Conservation (phyloP, 2,888 invertebrate species). For the Hemistola chrysoprasaria region DNA sequence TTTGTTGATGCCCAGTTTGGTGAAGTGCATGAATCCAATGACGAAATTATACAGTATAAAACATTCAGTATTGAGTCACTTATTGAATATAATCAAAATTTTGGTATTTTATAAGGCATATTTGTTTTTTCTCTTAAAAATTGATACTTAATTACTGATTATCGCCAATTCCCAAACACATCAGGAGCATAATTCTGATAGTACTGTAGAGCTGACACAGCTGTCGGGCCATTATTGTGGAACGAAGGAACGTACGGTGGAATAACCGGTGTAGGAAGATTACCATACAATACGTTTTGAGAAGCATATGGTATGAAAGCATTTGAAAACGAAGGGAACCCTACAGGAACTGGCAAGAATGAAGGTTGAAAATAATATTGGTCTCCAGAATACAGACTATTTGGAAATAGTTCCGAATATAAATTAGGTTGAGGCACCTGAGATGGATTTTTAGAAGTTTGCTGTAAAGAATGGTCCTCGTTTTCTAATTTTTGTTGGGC, state of each 20-base stretch:
- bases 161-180: slow-evolving; percentile 11
- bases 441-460: slow-evolving; percentile 1
- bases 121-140: too few species aligned
- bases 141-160: too few species aligned
- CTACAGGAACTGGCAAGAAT: slow-evolving; percentile 13
- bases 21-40: too few species aligned
- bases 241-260: slow-evolving; percentile 33
- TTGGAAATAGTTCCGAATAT: slow-evolving; percentile 13
- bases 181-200: slow-evolving; percentile 19
- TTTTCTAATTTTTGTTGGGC: slow-evolving; percentile 4
- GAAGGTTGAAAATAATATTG: slow-evolving; percentile 2
- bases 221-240: slow-evolving; percentile 7
- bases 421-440: slow-evolving; percentile 2
- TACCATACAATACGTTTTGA: slow-evolving; percentile 1
- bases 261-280: slow-evolving; percentile 40
- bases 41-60: too few species aligned
- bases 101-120: too few species aligned
- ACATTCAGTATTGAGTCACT: too few species aligned
- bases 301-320: too few species aligned
- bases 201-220: slow-evolving; percentile 14
- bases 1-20: too few species aligned
- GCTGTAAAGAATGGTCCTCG: slow-evolving; percentile 10
- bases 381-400: slow-evolving; percentile 4
- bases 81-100: too few species aligned
- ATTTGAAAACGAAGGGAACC: slow-evolving; percentile 4